Base-by-base conservation (phyloP, 35 echinoderm and acorn worm genomes). In the Nesometra sesokonis region DNA sequence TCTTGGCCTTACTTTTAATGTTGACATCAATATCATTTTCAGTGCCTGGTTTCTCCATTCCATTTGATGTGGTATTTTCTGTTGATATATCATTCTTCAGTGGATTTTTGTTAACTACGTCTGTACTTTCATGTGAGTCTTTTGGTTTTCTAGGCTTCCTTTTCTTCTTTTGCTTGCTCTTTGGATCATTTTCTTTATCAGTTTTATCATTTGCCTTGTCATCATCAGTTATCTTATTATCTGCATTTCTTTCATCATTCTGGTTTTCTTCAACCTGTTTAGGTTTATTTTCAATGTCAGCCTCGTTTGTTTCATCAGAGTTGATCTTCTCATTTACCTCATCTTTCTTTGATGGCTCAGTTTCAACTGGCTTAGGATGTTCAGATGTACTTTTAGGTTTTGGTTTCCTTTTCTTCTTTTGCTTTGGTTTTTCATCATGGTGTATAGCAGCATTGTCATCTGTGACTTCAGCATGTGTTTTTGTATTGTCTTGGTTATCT, bases 281-380 rank as follows among this genome's bases (percentile, higher is more conserved):
- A n/a, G n/a, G n/a, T 36, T 81, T 81, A 11, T 81, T 36, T 33
- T 78, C 77, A 78, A n/a, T n/a, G n/a, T 78, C 9, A 9, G 4
- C 32, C 23, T 78, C 5, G 9, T 78, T 78, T 33, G 3, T 37
- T 81, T 81, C 80, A 78, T 13, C 78, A n/a, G n/a, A n/a, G n/a
- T n/a, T n/a, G n/a, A 78, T 78, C 37, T 88, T 92, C 85, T 84
- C 31, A 23, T 34, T 76, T 86, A 13, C 0, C 9, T 46, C 23
- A 81, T 86, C 38, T 32, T 80, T 80, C 23, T 86, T 35, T 86
- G 32, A 86, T 0, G 21, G 19, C 34, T 89, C 84, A 5, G n/a
- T 46, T 0, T 37, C 35, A 67, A 23, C 39, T 35, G 47, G 17
- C 78, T 87, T n/a, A 21, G 35, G 19, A 1, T 87, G 27, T 34